Evolutionary conservation across 2,797 vertebrate species (phyloP).

Genomic region (Lophura swinhoii): DNA sequence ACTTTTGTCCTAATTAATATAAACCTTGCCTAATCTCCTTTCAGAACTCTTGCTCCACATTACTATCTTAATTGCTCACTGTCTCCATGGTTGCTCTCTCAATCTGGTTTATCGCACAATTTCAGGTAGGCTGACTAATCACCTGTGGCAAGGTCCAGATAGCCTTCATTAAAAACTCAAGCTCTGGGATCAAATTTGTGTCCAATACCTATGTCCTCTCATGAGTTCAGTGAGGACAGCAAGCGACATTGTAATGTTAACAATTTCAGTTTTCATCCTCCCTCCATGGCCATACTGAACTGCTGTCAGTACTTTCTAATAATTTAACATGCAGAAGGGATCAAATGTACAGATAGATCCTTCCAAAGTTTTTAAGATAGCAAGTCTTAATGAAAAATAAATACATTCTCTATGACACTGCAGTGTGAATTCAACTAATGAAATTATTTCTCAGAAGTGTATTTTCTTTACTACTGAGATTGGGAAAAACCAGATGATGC

Average conservation of each 20-base stretch:
- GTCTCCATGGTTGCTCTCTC: not conserved
- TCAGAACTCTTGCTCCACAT: not conserved
- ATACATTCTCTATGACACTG: not conserved
- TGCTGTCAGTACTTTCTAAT: not conserved
- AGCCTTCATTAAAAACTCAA: not conserved
- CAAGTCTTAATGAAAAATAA: not conserved
- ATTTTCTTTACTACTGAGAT: not conserved
- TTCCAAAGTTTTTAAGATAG: not conserved
- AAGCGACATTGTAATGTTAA: not conserved
- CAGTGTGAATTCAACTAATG: not conserved
- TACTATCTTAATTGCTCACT: not conserved
- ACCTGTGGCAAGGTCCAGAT: not conserved
- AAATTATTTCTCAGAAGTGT: not conserved
- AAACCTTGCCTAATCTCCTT: not conserved
- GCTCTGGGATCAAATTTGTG: not conserved
- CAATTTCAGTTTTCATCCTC: fast-evolving
- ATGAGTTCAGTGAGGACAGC: not conserved
- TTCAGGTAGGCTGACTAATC: slow-evolving; percentile 3
- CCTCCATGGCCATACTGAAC: not conserved
- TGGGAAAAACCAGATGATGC: not conserved
- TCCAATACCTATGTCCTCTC: not conserved
- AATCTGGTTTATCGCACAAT: slow-evolving; percentile 39
- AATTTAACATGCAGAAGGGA: not conserved
- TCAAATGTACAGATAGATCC: not conserved
- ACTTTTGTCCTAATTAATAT: slow-evolving; percentile 28